Percentiles rank a stretch among this genome's conserved stretches.
Evolutionary conservation across 2,888 invertebrate species (phyloP).

Genomic region (Drosophila kambysellisi): DNA sequence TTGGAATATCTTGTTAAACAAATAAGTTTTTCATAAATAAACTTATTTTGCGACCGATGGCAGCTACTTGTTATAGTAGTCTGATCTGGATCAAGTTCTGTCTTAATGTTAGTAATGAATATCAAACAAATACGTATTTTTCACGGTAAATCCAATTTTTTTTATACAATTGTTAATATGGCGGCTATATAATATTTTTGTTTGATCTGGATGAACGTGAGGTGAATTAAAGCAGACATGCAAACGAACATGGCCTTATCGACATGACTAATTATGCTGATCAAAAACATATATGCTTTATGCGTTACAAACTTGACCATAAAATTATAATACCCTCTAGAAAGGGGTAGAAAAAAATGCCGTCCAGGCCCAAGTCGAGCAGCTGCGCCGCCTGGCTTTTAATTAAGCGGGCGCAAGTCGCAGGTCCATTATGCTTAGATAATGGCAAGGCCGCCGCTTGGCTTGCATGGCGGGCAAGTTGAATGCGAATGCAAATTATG

Average conservation of each 20-base stretch:
- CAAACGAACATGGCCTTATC: background rate
- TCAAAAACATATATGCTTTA: no score
- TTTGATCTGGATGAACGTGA: background rate
- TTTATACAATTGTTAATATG: background rate
- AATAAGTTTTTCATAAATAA: background rate
- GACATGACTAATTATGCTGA: background rate
- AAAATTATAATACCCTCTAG: background rate
- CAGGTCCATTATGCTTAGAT: constrained; percentile 74
- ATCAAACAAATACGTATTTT: no score
- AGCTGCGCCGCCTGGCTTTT: constrained; percentile 40
- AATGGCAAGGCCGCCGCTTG: constrained; percentile 59
- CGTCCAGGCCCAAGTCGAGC: constrained; percentile 28
- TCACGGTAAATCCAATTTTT: no score
- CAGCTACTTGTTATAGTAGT: background rate
- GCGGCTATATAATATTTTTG: background rate
- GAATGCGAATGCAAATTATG: constrained; percentile 71
- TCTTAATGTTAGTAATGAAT: background rate
- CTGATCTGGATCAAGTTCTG: background rate
- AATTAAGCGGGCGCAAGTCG: constrained; percentile 75
- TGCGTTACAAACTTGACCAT: background rate
- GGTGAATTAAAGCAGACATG: background rate
- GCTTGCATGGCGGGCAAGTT: constrained; percentile 14
- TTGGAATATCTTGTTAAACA: background rate
- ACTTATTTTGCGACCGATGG: background rate
- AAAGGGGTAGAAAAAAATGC: background rate